Evolutionary conservation across 2,888 invertebrate genomes (phyloP), one percentile per base, ranked within the genome.

Genomic region (Acronicta leporina): DNA sequence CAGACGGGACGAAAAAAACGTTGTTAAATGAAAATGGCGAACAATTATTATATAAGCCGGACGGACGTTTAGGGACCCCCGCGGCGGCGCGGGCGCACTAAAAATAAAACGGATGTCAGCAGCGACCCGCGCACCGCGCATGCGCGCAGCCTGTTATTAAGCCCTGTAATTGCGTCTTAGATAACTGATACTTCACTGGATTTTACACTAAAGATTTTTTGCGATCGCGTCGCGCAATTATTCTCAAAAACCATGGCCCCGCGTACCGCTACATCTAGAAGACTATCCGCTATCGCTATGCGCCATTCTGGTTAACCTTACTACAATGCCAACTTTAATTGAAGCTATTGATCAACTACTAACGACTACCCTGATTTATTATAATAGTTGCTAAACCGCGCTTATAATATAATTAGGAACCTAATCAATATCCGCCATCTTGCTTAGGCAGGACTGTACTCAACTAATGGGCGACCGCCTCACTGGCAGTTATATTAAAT

Each of bases 11-110:
- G 84, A 87, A 87, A 84, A 81, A 63, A 69, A 73, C 53, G 41
- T 60, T 74, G 71, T 75, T 84, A 82, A 88, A 88, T 88, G 82
- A 88, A 91, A 89, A 88, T 84, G 84, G 82, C 85, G 82, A 85
- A 86, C 88, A 88, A 88, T 90, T 89, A 90, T 90, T 84, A 83
- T 84, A 83, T 82, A 83, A 81, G 80, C 75, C 57, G 72, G 64
- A 64, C 59, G 68, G 63, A 58, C 73, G 72, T 68, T 76, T 73
- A 62, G 79, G 79, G 77, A 76, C 63, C 78, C 80, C 80, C 78
- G 79, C 77, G 77, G 82, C 77, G 77, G 44, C 57, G 61, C 60
- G 44, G 57, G 43, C 60, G 60, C 64, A 49, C 0, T 33, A 57
- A 49, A 55, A 58, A 76, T 64, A 62, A 76, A 66, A 62, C 64